Evolutionary conservation across 1,140 invertebrate genomes (phyloP).

Genomic region (Acromyrmex echinatior): DNA sequence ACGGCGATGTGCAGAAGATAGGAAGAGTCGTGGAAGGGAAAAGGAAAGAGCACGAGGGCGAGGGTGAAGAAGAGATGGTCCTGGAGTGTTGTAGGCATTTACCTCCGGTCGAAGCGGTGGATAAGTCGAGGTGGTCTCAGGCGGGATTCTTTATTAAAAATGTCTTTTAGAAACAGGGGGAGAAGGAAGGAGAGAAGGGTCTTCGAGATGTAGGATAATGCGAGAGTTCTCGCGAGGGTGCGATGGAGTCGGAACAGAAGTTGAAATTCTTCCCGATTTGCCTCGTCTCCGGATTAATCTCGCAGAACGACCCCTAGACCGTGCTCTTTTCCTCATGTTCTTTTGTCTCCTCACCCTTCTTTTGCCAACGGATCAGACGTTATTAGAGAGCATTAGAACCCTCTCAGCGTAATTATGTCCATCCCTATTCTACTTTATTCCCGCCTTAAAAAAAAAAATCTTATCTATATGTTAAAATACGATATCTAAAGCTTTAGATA

Average conservation of each 20-base stretch:
- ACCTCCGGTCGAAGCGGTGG: slow-evolving; percentile 32
- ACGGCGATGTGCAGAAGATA: slow-evolving; percentile 1
- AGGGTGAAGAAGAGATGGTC: slow-evolving; percentile 25
- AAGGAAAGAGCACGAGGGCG: background rate
- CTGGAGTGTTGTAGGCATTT: slow-evolving; percentile 41
- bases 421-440: slow-evolving; percentile 24
- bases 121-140: slow-evolving; percentile 63
- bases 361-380: slow-evolving; percentile 44
- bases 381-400: slow-evolving; percentile 60
- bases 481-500: background rate
- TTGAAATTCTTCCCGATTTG: slow-evolving; percentile 59
- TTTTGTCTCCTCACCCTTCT: slow-evolving; percentile 23
- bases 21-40: background rate
- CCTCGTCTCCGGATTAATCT: slow-evolving; percentile 57
- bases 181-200: background rate
- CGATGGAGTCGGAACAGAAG: slow-evolving; percentile 51
- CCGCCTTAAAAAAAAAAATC: background rate
- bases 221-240: slow-evolving; percentile 32
- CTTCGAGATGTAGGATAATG: slow-evolving; percentile 43
- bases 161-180: slow-evolving; percentile 64
- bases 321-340: slow-evolving; percentile 2
- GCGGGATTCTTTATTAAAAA: slow-evolving; percentile 73
- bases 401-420: slow-evolving; percentile 56
- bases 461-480: background rate
- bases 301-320: slow-evolving; percentile 34